A percentile compares a stretch with the other conserved stretches of the same genome.
These are phyloP conservation scores for Phymatocera aterrima DNA, from an alignment of 2,888 invertebrate genomes.

Conservation along the genomic window DNA sequence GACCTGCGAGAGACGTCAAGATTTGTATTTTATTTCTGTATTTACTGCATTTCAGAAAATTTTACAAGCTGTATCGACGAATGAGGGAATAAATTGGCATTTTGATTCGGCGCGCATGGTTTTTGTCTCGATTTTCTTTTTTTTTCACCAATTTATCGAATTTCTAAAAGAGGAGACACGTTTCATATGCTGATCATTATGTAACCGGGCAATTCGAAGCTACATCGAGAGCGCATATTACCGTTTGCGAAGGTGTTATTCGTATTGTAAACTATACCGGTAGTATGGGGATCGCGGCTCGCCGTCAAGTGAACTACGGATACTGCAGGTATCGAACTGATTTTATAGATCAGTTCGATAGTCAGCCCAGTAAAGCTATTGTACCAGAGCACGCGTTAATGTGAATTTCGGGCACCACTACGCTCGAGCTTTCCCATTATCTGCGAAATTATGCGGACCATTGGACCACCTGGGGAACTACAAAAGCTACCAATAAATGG, in stretches of 20 bases:
- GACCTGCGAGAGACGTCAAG: too few relatives aligned
- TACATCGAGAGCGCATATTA: background rate
- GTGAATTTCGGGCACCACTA: conserved; percentile 28
- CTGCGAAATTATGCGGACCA: conserved; percentile 40
- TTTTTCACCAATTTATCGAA: background rate
- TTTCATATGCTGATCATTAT: background rate
- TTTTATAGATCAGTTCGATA: conserved; percentile 25
- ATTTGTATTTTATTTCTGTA: too few relatives aligned
- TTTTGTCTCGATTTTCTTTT: background rate
- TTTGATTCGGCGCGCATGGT: too few relatives aligned
- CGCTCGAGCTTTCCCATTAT: conserved; percentile 33
- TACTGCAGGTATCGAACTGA: conserved; percentile 17
- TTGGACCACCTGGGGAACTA: conserved; percentile 36
- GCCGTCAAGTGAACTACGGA: background rate
- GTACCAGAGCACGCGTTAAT: conserved; percentile 25
- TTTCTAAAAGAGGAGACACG: background rate
- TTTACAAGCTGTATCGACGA: too few relatives aligned
- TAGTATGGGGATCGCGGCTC: background rate
- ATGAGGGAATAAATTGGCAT: too few relatives aligned
- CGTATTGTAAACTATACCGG: background rate
- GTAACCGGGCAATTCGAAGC: background rate
- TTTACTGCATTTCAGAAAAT: too few relatives aligned
- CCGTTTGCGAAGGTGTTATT: background rate
- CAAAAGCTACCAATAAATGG: conserved; percentile 27
- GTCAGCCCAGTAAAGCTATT: background rate